phyloP scores from a whole-genome alignment of 2,888 invertebrate species.

The Clistopyga incitator region DNA sequence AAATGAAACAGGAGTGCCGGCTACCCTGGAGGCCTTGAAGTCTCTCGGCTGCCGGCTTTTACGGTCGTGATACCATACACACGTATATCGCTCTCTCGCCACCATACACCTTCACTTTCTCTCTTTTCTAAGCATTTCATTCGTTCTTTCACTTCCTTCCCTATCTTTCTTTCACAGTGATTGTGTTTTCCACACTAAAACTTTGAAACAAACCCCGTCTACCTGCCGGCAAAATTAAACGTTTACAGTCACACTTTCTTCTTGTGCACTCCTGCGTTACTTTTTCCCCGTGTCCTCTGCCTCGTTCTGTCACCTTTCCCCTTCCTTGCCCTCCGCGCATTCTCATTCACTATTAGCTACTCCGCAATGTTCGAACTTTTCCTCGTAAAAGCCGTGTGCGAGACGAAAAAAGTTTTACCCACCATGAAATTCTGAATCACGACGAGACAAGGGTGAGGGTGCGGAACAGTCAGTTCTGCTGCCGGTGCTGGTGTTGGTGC shows the following conservation, averaged over 20 bases:
- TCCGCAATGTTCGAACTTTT: conserved; percentile 63
- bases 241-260: conserved; percentile 71
- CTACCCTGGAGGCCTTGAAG: conserved; percentile 22
- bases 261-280: conserved; percentile 27
- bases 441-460: conserved; percentile 22
- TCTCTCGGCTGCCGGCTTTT: conserved; percentile 73
- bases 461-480: neutral
- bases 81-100: neutral
- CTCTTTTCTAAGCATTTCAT: conserved; percentile 32
- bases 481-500: neutral
- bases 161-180: conserved; percentile 69
- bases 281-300: conserved; percentile 6
- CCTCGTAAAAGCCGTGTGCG: conserved; percentile 41
- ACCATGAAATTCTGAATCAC: conserved; percentile 58
- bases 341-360: conserved; percentile 55
- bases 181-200: conserved; percentile 76
- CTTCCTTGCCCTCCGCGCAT: conserved; percentile 29
- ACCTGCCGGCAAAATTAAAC: conserved; percentile 72
- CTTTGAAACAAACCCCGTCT: conserved; percentile 63
- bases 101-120: conserved; percentile 12
- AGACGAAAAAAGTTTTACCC: conserved; percentile 53
- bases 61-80: conserved; percentile 63
- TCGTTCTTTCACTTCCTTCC: conserved; percentile 31
- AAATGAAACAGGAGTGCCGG: conserved; percentile 48
- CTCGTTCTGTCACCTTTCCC: conserved; percentile 23